Evolutionary conservation across 2,888 invertebrate species (phyloP).

Genomic region (Pseudococcus longispinus): DNA sequence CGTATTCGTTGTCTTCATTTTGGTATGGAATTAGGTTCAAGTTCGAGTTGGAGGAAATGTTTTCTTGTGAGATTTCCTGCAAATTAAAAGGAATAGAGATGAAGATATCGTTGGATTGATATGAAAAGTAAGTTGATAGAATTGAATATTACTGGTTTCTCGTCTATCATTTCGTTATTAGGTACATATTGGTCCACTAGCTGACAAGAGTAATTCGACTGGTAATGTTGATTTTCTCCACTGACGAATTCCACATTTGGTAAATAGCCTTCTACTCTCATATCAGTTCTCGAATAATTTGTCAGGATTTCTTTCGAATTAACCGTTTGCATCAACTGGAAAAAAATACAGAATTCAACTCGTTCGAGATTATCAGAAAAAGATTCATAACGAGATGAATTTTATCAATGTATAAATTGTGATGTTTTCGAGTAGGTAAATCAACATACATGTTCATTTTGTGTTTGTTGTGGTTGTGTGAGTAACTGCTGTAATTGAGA

Average conservation of each 20-base stretch:
- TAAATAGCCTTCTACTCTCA: conserved; percentile 38
- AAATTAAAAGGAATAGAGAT: background rate
- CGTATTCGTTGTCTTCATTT: conserved; percentile 43
- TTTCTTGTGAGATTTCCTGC: conserved; percentile 28
- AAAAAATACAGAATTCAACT: background rate
- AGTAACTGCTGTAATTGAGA: conserved; percentile 44
- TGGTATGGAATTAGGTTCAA: conserved; percentile 29
- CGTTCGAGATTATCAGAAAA: background rate
- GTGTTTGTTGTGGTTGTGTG: conserved; percentile 29
- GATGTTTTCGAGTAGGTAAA: conserved; percentile 4
- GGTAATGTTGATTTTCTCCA: conserved; percentile 45
- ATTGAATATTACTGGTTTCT: conserved; percentile 24
- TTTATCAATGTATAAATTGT: background rate
- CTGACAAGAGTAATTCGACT: conserved; percentile 33
- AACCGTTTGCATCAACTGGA: conserved; percentile 11
- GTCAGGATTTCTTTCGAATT: conserved; percentile 37
- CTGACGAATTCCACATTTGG: conserved; percentile 16
- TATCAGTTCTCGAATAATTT: conserved; percentile 33
- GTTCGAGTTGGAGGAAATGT: conserved; percentile 19
- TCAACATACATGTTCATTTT: conserved; percentile 21
- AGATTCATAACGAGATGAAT: no score
- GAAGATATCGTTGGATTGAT: no score
- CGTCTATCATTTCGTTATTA: conserved; percentile 47
- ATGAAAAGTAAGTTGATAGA: no score
- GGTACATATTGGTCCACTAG: conserved; percentile 45